These are phyloP conservation scores for Lepidostoma basale DNA, from an alignment of 1,140 invertebrate genomes.

Conservation along the genomic window DNA sequence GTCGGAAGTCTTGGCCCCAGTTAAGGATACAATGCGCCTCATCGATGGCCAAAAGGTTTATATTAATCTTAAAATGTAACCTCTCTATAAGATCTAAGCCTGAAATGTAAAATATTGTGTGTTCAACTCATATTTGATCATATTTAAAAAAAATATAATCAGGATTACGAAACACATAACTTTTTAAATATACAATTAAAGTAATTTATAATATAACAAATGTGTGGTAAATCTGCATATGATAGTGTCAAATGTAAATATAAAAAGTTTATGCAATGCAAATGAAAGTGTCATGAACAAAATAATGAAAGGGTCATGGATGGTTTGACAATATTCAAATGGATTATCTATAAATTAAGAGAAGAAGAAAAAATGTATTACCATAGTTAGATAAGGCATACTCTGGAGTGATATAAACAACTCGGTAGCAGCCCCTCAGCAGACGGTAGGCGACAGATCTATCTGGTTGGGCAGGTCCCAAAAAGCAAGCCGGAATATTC, in stretches of 20 bases:
- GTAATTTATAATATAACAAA: too few relatives aligned
- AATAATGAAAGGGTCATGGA: too few relatives aligned
- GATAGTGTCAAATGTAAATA: too few relatives aligned
- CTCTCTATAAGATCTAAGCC: slow-evolving; percentile 50
- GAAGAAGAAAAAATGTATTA: slow-evolving; percentile 10
- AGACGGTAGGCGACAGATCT: slow-evolving; percentile 56
- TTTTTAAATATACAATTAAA: too few relatives aligned
- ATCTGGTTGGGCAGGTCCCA: slow-evolving; percentile 68
- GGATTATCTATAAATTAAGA: too few relatives aligned
- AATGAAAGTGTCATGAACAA: too few relatives aligned
- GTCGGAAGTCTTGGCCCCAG: slow-evolving; percentile 86
- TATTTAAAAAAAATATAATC: too few relatives aligned
- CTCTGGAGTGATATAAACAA: slow-evolving; percentile 74
- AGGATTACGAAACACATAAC: too few relatives aligned
- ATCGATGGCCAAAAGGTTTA: slow-evolving; percentile 76
- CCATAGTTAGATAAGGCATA: slow-evolving; percentile 57
- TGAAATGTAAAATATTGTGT: slow-evolving; percentile 7
- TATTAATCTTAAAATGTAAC: slow-evolving; percentile 52
- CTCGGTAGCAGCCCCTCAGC: slow-evolving; percentile 60
- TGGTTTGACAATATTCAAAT: too few relatives aligned
- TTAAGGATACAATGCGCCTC: slow-evolving; percentile 75
- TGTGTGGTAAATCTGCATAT: too few relatives aligned
- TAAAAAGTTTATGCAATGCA: too few relatives aligned
- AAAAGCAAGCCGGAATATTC: slow-evolving; percentile 60
- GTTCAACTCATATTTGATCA: too few relatives aligned